Base-by-base conservation (phyloP, 2,797 vertebrate species). In the Rhynchotus rufescens region DNA sequence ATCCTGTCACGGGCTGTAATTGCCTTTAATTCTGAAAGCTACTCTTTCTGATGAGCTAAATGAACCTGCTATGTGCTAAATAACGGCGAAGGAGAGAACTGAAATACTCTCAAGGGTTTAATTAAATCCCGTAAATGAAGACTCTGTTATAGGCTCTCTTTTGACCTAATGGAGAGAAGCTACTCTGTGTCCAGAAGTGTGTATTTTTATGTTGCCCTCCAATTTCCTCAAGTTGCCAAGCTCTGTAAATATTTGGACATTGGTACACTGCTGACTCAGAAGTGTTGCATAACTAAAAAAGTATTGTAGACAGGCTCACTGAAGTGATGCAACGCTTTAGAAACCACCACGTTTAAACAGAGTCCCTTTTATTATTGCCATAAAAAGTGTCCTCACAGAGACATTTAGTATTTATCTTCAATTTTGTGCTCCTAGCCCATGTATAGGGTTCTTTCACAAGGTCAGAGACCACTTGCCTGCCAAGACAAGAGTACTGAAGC, bases 81-180 rank as follows among this genome's bases (percentile, higher is more conserved):
- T 62, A 77, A 69, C 23, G 32, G 76, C 74, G 42, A 87, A 87
- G 54, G 91, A 86, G 86, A 89, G 85, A 91, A 84, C 71, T 89
- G 90, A 74, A 95, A 90, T 89, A 42, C 56, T 82, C 84, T 95
- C 87, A 90, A 90, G 93, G 15, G 17, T 92, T 95, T 96, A 89
- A 85, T 94, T 94, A 92, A 94, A 74, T 83, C 64, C 92, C 79
- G 74, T 90, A 93, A 93, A 95, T 85, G 80, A 92, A 44, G 47
- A 80, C 30, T 62, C 20, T 95, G 52, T 79, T 85, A 65, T 74
- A 88, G 71, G 67, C 40, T 92, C 45, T 34, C 6, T 59, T 86
- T 85, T 92, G 77, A 92, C 61, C 85, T 91, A 92, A 79, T 87
- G 75, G 66, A 96, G 62, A 84, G 77, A 90, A 75, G 91, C 79